A percentile compares a stretch with the other conserved stretches of the same genome.
phyloP scores from a whole-genome alignment of 2,888 invertebrate genomes.

The Bombyx huttoni region DNA sequence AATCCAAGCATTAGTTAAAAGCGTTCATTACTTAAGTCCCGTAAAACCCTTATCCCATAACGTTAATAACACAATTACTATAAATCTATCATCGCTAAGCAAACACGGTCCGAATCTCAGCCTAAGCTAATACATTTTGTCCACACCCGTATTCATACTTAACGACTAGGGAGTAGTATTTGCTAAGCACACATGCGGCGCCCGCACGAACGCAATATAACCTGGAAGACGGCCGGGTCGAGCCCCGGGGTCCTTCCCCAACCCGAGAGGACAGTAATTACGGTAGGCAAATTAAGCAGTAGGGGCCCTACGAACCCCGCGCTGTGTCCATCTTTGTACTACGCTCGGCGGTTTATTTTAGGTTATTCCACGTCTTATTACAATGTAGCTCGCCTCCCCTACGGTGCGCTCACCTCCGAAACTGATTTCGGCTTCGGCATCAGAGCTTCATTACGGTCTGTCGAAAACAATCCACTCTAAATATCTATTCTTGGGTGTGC shows the following conservation, averaged over 20 bases:
- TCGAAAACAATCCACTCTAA: conserved; percentile 74
- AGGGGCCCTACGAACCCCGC: conserved; percentile 51
- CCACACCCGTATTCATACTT: conserved; percentile 72
- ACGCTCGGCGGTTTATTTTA: conserved; percentile 62
- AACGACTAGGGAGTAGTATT: conserved; percentile 68
- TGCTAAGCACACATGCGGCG: conserved; percentile 66
- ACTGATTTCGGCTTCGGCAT: conserved; percentile 68
- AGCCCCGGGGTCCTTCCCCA: conserved; percentile 59
- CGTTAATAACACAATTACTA: conserved; percentile 74
- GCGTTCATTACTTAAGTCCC: conserved; percentile 70
- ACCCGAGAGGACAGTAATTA: conserved; percentile 73
- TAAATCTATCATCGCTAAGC: conserved; percentile 71
- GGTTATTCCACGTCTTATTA: conserved; percentile 69
- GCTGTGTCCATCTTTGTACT: conserved; percentile 62
- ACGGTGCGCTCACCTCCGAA: conserved; percentile 67
- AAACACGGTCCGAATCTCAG: conserved; percentile 71
- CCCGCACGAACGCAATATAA: conserved; percentile 69
- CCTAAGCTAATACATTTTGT: conserved; percentile 73
- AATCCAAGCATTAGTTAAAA: conserved; percentile 65
- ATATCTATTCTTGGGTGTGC: conserved; percentile 71
- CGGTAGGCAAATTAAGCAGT: conserved; percentile 75
- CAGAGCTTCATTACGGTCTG: conserved; percentile 73
- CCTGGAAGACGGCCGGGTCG: conserved; percentile 65
- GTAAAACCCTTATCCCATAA: conserved; percentile 73
- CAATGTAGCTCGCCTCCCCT: conserved; percentile 67